Evolutionary conservation across 2,888 invertebrate species (phyloP).

Genomic region (Drosophila siamana): DNA sequence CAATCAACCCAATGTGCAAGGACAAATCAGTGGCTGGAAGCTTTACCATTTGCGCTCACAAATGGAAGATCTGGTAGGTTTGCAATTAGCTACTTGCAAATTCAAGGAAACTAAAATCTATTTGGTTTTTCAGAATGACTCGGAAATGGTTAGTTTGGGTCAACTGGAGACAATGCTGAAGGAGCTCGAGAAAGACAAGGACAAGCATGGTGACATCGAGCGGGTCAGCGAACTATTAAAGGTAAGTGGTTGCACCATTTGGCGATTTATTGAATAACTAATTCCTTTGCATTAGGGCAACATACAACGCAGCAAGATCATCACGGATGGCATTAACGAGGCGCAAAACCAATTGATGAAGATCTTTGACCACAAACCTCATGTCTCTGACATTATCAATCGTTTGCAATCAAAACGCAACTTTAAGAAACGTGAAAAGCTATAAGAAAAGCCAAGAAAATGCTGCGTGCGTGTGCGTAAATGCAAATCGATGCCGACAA

Average conservation of each 20-base stretch:
- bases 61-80: conserved; percentile 94
- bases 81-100: neutral
- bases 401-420: conserved; percentile 96
- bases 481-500: conserved; percentile 32
- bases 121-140: conserved; percentile 85
- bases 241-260: conserved; percentile 83
- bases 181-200: conserved; percentile 85
- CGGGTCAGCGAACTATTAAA: conserved; percentile 88
- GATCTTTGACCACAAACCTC: conserved; percentile 95
- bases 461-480: conserved; percentile 3
- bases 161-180: conserved; percentile 83
- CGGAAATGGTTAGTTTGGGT: conserved; percentile 86
- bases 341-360: conserved; percentile 94
- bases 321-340: conserved; percentile 95
- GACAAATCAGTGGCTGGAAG: conserved; percentile 97
- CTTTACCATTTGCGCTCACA: conserved; percentile 95
- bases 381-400: conserved; percentile 94
- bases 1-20: conserved; percentile 93
- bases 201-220: conserved; percentile 86
- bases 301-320: conserved; percentile 96
- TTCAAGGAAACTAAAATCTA: neutral
- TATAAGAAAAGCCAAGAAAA: conserved; percentile 59
- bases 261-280: neutral
- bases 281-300: conserved; percentile 90
- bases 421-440: conserved; percentile 95